phyloP scores from a whole-genome alignment of 2,113 vertebrate genomes.

The Thamnophis sirtalis region DNA sequence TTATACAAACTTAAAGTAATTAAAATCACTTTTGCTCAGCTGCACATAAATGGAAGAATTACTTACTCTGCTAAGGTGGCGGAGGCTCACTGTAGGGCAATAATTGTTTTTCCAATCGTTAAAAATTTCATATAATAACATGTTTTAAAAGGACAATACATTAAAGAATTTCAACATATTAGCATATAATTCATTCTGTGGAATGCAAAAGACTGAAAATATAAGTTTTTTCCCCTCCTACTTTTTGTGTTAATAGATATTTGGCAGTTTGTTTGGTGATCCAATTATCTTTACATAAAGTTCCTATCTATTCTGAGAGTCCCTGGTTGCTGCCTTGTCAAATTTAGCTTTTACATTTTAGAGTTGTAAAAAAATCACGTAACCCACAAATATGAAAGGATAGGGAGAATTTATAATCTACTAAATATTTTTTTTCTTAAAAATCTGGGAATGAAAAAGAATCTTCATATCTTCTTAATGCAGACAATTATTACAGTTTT shows the following conservation, averaged over 20 bases:
- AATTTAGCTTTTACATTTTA: not conserved
- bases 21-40: conserved; percentile 12
- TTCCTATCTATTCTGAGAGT: not conserved
- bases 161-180: not conserved
- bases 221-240: not conserved
- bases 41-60: conserved; percentile 25
- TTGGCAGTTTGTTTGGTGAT: not conserved
- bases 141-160: not conserved
- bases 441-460: not conserved
- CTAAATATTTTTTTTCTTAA: not conserved
- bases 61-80: not conserved
- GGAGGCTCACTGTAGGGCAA: not conserved
- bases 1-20: not conserved
- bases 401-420: not conserved
- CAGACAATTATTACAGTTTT: not conserved
- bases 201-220: not conserved
- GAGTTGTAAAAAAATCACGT: not conserved
- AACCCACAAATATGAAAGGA: not conserved
- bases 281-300: not conserved
- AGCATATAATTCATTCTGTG: not conserved
- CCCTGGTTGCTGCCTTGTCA: not conserved
- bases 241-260: not conserved
- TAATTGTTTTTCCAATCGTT: not conserved
- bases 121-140: not conserved
- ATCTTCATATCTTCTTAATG: not conserved